Evolutionary conservation across 2,113 vertebrate genomes (phyloP).

Genomic region (chimpanzee (Pan troglodytes)): NHGRI_mPanTro3-v2.1_pri NC_072410.2:112343501-112344000

Average conservation of each 20-base stretch:
- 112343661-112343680: no score
- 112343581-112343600: no score
- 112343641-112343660: neutral
- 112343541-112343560: neutral
- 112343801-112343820: neutral
- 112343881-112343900: neutral
- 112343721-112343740: neutral
- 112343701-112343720: neutral
- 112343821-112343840: neutral
- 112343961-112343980: constrained; percentile 27
- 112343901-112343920: constrained; percentile 1
- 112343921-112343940: neutral
- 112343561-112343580: neutral
- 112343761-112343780: neutral
- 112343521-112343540: neutral
- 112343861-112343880: neutral
- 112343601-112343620: neutral
- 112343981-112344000: neutral
- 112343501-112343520: neutral
- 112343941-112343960: neutral
- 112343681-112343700: rapidly evolving
- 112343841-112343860: neutral
- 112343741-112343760: neutral
- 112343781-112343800: neutral
- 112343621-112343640: neutral